Percentiles rank a stretch among this genome's conserved stretches.
Evolutionary conservation across 2,797 vertebrate species (phyloP).

Genomic region (Anabacerthia variegaticeps): DNA sequence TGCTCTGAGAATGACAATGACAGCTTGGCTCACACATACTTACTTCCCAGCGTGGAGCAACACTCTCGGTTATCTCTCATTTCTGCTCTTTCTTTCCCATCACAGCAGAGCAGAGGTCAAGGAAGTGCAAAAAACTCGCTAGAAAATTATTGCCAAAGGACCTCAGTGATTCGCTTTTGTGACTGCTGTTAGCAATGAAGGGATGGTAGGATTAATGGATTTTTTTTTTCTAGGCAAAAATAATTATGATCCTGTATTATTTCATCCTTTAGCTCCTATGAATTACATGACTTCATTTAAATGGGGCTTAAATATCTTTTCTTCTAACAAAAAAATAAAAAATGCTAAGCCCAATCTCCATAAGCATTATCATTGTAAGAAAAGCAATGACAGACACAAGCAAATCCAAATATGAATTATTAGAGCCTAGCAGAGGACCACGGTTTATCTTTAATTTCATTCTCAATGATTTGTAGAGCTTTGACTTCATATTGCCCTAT

Average conservation of each 20-base stretch:
- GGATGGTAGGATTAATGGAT: constrained; percentile 37
- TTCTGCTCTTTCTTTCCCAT: background rate
- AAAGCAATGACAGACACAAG: constrained; percentile 18
- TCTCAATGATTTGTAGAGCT: background rate
- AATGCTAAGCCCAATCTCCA: constrained; percentile 34
- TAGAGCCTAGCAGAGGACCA: background rate
- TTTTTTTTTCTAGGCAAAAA: constrained; percentile 13
- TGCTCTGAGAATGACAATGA: background rate
- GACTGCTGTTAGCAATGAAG: background rate
- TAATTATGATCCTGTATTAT: constrained; percentile 51
- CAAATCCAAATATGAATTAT: constrained; percentile 33
- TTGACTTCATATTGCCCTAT: background rate
- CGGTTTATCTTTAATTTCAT: background rate
- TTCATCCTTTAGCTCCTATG: constrained; percentile 44
- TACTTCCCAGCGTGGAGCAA: background rate
- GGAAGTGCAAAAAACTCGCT: background rate
- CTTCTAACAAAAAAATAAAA: background rate
- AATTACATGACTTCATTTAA: constrained; percentile 48
- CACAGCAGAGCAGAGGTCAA: background rate
- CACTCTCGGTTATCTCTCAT: background rate
- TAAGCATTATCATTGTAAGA: constrained; percentile 46
- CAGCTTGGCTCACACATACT: background rate
- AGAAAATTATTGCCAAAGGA: background rate
- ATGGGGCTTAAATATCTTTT: constrained; percentile 41
- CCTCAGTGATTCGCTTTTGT: constrained; percentile 17